phyloP scores from a whole-genome alignment of 2,888 invertebrate genomes.

The Drosophila fulvimacula region DNA sequence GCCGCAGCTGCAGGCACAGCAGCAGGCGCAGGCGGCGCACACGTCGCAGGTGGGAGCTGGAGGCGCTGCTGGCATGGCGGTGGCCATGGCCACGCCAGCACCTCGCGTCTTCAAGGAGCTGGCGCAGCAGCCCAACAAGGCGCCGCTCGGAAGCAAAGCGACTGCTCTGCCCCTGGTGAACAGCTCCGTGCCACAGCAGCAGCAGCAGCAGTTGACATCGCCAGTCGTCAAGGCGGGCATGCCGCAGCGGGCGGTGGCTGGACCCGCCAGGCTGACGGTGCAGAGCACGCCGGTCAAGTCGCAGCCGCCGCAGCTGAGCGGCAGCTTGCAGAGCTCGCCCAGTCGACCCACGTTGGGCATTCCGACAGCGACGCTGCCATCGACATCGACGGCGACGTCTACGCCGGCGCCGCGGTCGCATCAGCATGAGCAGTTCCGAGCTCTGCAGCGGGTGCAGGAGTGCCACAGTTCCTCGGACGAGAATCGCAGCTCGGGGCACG shows the following conservation, averaged over 20 bases:
- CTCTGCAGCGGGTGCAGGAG: slow-evolving; percentile 87
- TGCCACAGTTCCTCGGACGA: slow-evolving; percentile 95
- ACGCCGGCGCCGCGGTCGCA: slow-evolving; percentile 75
- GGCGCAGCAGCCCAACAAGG: slow-evolving; percentile 80
- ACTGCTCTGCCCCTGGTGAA: slow-evolving; percentile 27
- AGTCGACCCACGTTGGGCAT: slow-evolving; percentile 67
- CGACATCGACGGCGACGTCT: slow-evolving; percentile 40
- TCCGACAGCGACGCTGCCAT: slow-evolving; percentile 64
- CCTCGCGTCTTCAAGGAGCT: slow-evolving; percentile 84
- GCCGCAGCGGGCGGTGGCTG: slow-evolving; percentile 84
- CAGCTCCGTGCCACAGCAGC: slow-evolving; percentile 49
- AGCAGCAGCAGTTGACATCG: slow-evolving; percentile 43
- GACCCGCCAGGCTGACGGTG: slow-evolving; percentile 87
- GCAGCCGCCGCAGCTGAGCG: slow-evolving; percentile 87
- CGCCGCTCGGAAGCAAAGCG: slow-evolving; percentile 23
- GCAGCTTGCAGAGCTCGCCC: slow-evolving; percentile 78
- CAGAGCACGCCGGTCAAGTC: slow-evolving; percentile 88
- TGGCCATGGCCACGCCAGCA: slow-evolving; percentile 83
- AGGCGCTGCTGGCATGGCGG: slow-evolving; percentile 82
- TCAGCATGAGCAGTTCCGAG: slow-evolving; percentile 83
- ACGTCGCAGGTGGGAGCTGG: slow-evolving; percentile 46
- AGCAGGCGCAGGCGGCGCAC: slow-evolving; percentile 35
- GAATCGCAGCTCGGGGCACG: slow-evolving; percentile 96
- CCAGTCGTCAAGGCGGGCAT: slow-evolving; percentile 63
- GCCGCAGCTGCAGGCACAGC: slow-evolving; percentile 47